A percentile compares a stretch with the other conserved stretches of the same genome.
Evolutionary conservation across 2,797 vertebrate genomes (phyloP).

Genomic region (Oreochromis mossambicus): DNA sequence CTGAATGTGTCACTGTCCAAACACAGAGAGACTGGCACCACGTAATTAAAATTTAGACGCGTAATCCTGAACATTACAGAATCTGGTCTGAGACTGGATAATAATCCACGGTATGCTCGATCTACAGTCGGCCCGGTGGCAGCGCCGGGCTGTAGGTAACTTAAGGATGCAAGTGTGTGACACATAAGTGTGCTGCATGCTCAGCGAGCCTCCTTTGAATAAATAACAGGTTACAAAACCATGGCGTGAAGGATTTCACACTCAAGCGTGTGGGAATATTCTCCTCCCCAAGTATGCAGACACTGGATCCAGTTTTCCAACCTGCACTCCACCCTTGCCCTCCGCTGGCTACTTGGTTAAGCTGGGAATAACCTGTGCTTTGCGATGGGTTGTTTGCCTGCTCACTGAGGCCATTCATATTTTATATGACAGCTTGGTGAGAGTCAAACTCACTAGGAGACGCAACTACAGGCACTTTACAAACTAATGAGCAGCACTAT

Average conservation of each 20-base stretch:
- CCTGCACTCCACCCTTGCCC: background rate
- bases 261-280: background rate
- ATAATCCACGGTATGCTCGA: background rate
- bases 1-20: background rate
- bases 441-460: constrained; percentile 48
- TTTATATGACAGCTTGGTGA: constrained; percentile 60
- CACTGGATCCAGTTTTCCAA: constrained; percentile 30
- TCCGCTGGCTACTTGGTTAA: constrained; percentile 18
- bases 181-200: constrained; percentile 5
- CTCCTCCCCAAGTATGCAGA: background rate
- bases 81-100: background rate
- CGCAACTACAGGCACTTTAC: constrained; percentile 63
- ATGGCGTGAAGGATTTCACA: background rate
- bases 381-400: constrained; percentile 43
- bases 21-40: background rate
- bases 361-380: constrained; percentile 45
- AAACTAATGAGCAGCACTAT: constrained; percentile 61
- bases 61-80: constrained; percentile 9
- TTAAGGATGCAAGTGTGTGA: background rate
- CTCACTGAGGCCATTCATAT: constrained; percentile 61
- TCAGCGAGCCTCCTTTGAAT: constrained; percentile 17
- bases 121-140: background rate
- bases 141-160: background rate
- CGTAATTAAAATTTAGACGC: background rate
- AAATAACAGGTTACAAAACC: background rate